Percentiles rank a stretch among this genome's conserved stretches.
These are phyloP conservation scores for Idaea biselata DNA, from an alignment of 2,888 invertebrate species.

Conservation along the genomic window DNA sequence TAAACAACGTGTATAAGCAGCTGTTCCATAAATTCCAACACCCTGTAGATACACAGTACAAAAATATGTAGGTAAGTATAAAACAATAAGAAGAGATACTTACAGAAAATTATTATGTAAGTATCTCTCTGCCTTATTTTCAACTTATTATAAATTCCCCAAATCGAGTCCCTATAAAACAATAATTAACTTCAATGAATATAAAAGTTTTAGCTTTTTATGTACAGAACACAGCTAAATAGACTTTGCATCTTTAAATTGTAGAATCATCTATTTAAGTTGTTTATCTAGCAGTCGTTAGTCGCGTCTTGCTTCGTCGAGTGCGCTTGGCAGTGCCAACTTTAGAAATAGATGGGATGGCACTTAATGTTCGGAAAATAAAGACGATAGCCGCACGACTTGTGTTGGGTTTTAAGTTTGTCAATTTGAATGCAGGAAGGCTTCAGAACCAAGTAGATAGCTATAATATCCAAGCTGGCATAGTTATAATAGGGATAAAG, in stretches of 20 bases:
- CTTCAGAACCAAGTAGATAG: neutral
- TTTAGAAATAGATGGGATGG: slow-evolving; percentile 3
- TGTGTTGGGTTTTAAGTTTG: neutral
- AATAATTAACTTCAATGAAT: too few relatives aligned
- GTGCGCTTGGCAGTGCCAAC: slow-evolving; percentile 26
- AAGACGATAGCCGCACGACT: slow-evolving; percentile 15
- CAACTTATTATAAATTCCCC: too few relatives aligned
- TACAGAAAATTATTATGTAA: too few relatives aligned
- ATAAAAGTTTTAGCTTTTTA: too few relatives aligned
- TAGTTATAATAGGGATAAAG: neutral
- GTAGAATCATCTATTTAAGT: slow-evolving; percentile 21
- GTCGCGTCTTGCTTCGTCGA: slow-evolving; percentile 34
- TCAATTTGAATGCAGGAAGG: slow-evolving; percentile 2
- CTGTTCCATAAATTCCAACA: too few relatives aligned
- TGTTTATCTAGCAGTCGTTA: slow-evolving; percentile 31
- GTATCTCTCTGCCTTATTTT: too few relatives aligned
- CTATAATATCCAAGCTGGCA: neutral
- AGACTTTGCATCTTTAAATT: neutral
- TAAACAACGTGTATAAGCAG: too few relatives aligned
- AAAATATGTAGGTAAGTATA: too few relatives aligned
- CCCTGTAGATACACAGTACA: too few relatives aligned
- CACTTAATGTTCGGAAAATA: slow-evolving; percentile 6
- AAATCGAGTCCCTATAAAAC: too few relatives aligned
- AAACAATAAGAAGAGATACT: too few relatives aligned
- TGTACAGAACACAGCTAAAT: too few relatives aligned